These are phyloP conservation scores for Perdita meconis DNA, from an alignment of 2,888 invertebrate genomes.

Conservation along the genomic window DNA sequence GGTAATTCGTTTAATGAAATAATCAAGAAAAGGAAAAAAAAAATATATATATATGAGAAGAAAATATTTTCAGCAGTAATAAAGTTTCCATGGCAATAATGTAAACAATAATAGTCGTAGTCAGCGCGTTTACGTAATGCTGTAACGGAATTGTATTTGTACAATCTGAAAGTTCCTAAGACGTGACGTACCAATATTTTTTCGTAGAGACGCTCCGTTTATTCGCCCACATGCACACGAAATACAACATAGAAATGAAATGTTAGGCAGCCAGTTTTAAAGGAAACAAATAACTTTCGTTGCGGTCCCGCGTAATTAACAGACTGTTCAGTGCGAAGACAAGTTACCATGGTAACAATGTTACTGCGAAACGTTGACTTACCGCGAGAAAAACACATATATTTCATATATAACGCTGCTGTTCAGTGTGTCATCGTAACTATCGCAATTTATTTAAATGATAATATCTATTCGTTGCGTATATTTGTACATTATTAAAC, in stretches of 20 bases:
- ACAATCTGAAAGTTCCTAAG: constrained; percentile 70
- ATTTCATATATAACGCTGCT: constrained; percentile 47
- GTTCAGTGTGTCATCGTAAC: constrained; percentile 44
- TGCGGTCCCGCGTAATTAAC: constrained; percentile 26
- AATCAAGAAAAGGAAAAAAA: no score
- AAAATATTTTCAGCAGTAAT: constrained; percentile 71
- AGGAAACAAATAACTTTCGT: constrained; percentile 8
- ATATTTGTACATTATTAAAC: constrained; percentile 51
- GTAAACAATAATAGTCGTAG: constrained; percentile 58
- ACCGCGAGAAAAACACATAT: constrained; percentile 44
- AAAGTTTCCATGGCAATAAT: constrained; percentile 73
- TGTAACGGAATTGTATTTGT: constrained; percentile 70
- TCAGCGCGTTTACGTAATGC: constrained; percentile 49
- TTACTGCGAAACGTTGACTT: constrained; percentile 67
- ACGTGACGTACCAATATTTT: constrained; percentile 48
- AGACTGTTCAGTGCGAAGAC: constrained; percentile 38
- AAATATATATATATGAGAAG: no score
- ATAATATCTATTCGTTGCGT: constrained; percentile 54
- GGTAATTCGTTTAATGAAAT: constrained; percentile 48
- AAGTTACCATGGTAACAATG: constrained; percentile 72
- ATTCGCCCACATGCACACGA: constrained; percentile 5
- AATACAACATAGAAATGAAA: constrained; percentile 2
- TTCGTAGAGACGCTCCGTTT: constrained; percentile 33
- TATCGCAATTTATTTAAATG: constrained; percentile 52
- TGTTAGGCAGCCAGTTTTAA: constrained; percentile 27